A percentile compares a stretch with the other conserved stretches of the same genome.
Evolutionary conservation across 2,888 invertebrate genomes (phyloP).

Genomic region (Phyllotreta striolata): DNA sequence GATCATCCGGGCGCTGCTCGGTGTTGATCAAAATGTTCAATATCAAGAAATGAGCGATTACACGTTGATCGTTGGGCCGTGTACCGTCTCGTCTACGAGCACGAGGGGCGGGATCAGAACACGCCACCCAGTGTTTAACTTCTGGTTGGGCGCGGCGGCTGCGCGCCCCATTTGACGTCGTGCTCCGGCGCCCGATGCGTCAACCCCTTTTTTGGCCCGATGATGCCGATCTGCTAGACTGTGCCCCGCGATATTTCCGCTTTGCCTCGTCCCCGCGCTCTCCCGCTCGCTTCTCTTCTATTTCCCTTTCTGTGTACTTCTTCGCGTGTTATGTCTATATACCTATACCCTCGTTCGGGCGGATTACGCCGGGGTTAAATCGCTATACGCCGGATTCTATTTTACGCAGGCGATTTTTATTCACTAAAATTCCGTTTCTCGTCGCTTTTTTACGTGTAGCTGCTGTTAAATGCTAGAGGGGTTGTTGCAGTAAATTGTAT

Average conservation of each 20-base stretch:
- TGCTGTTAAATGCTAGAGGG: too few relatives aligned
- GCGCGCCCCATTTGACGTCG: slow-evolving; percentile 48
- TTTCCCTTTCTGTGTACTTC: too few relatives aligned
- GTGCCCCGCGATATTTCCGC: slow-evolving; percentile 42
- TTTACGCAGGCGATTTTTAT: slow-evolving; percentile 6
- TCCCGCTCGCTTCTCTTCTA: slow-evolving; percentile 34
- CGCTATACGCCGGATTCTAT: slow-evolving; percentile 17
- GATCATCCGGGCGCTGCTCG: slow-evolving; percentile 30
- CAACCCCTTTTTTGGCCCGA: slow-evolving; percentile 46
- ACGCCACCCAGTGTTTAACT: slow-evolving; percentile 62
- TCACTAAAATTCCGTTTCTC: background rate
- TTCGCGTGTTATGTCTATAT: too few relatives aligned
- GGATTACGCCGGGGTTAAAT: slow-evolving; percentile 32
- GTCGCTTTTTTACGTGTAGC: background rate
- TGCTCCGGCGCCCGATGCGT: slow-evolving; percentile 40
- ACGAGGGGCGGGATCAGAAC: slow-evolving; percentile 59
- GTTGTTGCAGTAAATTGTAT: too few relatives aligned
- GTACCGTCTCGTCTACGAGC: slow-evolving; percentile 48
- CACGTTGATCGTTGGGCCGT: slow-evolving; percentile 43
- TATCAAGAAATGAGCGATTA: slow-evolving; percentile 53
- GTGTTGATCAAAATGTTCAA: slow-evolving; percentile 49
- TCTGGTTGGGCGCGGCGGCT: slow-evolving; percentile 48
- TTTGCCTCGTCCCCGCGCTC: background rate
- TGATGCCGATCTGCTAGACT: slow-evolving; percentile 48
- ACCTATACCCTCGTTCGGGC: slow-evolving; percentile 7